Evolutionary conservation across 2,888 invertebrate genomes (phyloP).

Genomic region (Mylabris sibirica): DNA sequence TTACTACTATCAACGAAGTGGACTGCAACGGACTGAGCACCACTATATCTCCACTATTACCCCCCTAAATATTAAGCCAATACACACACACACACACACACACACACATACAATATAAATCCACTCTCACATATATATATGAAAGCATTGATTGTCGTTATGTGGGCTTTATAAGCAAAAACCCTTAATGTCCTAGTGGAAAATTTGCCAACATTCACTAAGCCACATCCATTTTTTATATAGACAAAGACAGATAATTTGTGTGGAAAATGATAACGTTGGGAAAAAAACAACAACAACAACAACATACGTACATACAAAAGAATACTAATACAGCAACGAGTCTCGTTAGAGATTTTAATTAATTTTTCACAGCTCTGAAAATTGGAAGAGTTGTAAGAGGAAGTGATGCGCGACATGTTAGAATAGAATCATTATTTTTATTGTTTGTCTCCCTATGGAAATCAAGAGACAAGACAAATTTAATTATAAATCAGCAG

Average conservation of each 20-base stretch:
- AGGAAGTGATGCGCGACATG: not conserved
- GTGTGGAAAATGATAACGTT: not conserved
- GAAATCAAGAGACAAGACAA: conserved; percentile 2
- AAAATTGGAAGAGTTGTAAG: not conserved
- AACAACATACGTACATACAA: not conserved
- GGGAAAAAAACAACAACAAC: not conserved
- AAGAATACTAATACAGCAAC: not conserved
- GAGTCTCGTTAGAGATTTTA: conserved; percentile 20
- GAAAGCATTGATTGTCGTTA: not conserved
- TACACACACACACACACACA: not conserved
- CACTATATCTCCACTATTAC: conserved; percentile 22
- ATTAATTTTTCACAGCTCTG: conserved; percentile 29
- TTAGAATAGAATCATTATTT: not conserved
- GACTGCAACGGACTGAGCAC: conserved; percentile 31
- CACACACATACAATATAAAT: not conserved
- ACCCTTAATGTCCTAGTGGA: conserved; percentile 4
- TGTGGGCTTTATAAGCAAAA: not conserved
- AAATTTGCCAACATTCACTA: conserved; percentile 5
- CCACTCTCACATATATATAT: not conserved
- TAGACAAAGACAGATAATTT: not conserved
- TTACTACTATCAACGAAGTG: conserved; percentile 38
- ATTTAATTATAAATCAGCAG: not conserved
- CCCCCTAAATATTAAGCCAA: not conserved
- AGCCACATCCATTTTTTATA: not conserved
- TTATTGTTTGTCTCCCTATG: not conserved